These are phyloP conservation scores for Drosophila colorata DNA, from an alignment of 2,888 invertebrate species.

Conservation along the genomic window DNA sequence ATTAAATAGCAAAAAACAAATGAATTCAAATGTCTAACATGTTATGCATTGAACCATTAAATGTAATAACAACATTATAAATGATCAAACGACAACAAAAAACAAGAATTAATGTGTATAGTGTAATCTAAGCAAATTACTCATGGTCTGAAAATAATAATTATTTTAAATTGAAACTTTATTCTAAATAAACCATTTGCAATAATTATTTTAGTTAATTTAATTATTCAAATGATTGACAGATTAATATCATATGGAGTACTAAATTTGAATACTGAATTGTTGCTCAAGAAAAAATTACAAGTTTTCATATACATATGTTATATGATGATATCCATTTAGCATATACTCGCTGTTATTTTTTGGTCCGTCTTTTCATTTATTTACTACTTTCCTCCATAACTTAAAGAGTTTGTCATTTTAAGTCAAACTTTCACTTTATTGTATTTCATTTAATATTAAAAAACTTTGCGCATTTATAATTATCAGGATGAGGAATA, in stretches of 20 bases:
- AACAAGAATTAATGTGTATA: no score
- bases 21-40: neutral
- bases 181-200: no score
- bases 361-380: neutral
- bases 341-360: no score
- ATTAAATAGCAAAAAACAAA: neutral
- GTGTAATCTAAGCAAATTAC: neutral
- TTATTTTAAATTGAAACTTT: no score
- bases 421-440: neutral
- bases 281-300: no score
- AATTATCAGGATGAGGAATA: constrained; percentile 4
- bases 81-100: neutral
- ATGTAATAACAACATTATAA: neutral
- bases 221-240: no score
- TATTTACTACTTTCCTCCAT: neutral
- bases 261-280: no score
- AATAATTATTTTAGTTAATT: no score
- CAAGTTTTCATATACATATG: no score
- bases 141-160: no score
- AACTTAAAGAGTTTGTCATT: neutral
- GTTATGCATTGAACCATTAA: constrained; percentile 2
- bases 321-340: no score
- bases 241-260: neutral
- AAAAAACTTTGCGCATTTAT: constrained; percentile 24
- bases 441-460: neutral